Base-by-base conservation (phyloP, 2,888 invertebrate genomes). In the Oligia latruncula region DNA sequence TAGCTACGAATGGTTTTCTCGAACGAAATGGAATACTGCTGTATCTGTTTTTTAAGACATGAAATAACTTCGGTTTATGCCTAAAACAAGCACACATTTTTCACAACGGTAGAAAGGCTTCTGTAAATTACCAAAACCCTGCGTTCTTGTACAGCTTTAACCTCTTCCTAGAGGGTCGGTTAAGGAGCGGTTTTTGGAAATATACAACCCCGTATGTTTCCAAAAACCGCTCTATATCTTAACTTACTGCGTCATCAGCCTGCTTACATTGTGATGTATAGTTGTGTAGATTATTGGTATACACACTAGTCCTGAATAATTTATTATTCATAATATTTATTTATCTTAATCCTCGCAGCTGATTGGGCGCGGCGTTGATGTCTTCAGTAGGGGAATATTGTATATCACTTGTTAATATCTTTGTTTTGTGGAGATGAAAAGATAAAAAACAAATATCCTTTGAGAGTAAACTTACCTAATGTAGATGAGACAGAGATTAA, bases 211-310 rank as follows among this genome's bases (percentile, higher is more conserved):
- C 82, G 78, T 91, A 81, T 91, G 83, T 90, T 90, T 89, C 13
- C 82, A 84, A 60, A 66, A 65, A 35, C 65, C 85, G 74, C 87
- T 87, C 86, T 90, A 87, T 89, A 90, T 91, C 91, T 89, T 87
- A 89, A 90, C 79, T 90, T 85, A 90, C 90, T 88, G 84, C 90
- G 92, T 92, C 92, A 92, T 92, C 92, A 82, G 86, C 86, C 74
- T 87, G 80, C 85, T 83, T 84, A 85, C 74, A 75, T 60, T 55
- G 60, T 71, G 62, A 78, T 75, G n/a, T 49, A 81, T 74, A 70
- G 35, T 52, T 71, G 71, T 77, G 17, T 72, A 77, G 17, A 80
- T 76, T 64, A 55, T 74, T 78, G 65, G 23, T 72, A 71, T 35
- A 72, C 52, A 60, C 68, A 60, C 6, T 1, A 29, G 17, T 23